Base-by-base conservation (phyloP, 2,113 vertebrate genomes). In the Limnothrissa miodon region DNA sequence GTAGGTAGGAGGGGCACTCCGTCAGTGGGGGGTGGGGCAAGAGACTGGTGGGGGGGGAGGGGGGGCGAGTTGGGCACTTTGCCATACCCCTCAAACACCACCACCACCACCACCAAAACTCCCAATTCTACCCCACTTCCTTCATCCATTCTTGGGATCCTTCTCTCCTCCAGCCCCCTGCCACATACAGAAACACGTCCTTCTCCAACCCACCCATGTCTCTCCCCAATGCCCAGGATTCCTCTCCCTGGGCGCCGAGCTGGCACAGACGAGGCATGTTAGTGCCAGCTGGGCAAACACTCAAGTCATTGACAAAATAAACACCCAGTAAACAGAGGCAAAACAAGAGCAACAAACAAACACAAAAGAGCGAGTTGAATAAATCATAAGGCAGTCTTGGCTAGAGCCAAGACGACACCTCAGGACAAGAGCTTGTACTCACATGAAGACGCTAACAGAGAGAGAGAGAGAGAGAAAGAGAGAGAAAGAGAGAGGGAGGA, bases 241-340 rank as follows among this genome's bases (percentile, higher is more conserved):
- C 80, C 29, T 74, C 17, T 80, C 86, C 88, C 86, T 13, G 90
- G 90, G 86, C 86, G 86, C 88, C 51, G 82, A 78, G 80, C 91
- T 91, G 92, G 88, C 87, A 87, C 84, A 90, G 90, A 86, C 87
- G 90, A 87, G 86, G 87, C 83, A 39, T n/a, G 83, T 83, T 62
- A 23, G 42, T 90, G 90, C 93, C 92, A 94, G 92, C 90, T 94
- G 92, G 89, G 90, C 89, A 93, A 94, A 94, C 90, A 92, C 89
- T 94, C 86, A 89, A 91, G 88, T 83, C 84, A 87, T 88, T 91
- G 90, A 93, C 87, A 92, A 91, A 93, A 93, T 92, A 93, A 93
- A 93, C 90, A 93, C 87, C 91, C 88, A 85, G 83, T 89, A 93
- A 91, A 94, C 86, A 90, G 86, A 91, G 87, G 89, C 79, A 84